phyloP scores from a whole-genome alignment of 23 tunicate genomes.

The Phallusia fumigata region DNA sequence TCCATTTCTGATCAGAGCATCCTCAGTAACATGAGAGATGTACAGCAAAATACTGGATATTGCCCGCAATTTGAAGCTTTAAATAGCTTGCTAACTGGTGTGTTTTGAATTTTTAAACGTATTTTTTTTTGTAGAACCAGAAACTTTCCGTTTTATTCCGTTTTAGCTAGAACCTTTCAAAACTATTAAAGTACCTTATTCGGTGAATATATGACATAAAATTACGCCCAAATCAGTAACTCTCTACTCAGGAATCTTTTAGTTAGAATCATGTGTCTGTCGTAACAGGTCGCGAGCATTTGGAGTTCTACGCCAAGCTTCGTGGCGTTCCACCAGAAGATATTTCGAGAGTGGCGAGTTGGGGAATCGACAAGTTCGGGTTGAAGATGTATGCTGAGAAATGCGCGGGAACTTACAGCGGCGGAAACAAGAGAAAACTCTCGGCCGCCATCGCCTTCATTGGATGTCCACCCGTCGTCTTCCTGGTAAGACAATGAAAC shows the following conservation, averaged over 20 bases:
- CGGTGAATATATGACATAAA: too few relatives aligned
- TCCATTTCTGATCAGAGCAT: conserved; percentile 55
- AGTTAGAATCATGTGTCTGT: background rate
- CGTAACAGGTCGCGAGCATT: conserved; percentile 76
- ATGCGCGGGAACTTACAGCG: conserved; percentile 96
- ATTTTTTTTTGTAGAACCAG: too few relatives aligned
- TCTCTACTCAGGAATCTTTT: too few relatives aligned
- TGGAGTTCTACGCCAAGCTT: conserved; percentile 80
- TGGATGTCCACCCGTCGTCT: conserved; percentile 86
- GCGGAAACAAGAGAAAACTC: conserved; percentile 93
- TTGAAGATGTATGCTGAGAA: conserved; percentile 68
- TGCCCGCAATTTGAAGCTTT: conserved; percentile 99
- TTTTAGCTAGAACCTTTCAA: too few relatives aligned
- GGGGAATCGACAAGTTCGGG: conserved; percentile 86
- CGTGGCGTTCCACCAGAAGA: conserved; percentile 92
- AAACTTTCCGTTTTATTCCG: too few relatives aligned
- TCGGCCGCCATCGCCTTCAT: conserved; percentile 99
- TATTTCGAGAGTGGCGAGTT: conserved; percentile 62
- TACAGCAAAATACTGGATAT: conserved; percentile 88
- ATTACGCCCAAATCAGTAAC: too few relatives aligned
- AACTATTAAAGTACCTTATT: too few relatives aligned
- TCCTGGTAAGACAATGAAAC: conserved; percentile 52
- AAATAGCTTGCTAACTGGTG: conserved; percentile 73
- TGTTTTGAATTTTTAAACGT: background rate
- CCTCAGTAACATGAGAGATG: conserved; percentile 47